phyloP scores from a whole-genome alignment of 2,113 vertebrate genomes.

The Saguinus imperator region DNA sequence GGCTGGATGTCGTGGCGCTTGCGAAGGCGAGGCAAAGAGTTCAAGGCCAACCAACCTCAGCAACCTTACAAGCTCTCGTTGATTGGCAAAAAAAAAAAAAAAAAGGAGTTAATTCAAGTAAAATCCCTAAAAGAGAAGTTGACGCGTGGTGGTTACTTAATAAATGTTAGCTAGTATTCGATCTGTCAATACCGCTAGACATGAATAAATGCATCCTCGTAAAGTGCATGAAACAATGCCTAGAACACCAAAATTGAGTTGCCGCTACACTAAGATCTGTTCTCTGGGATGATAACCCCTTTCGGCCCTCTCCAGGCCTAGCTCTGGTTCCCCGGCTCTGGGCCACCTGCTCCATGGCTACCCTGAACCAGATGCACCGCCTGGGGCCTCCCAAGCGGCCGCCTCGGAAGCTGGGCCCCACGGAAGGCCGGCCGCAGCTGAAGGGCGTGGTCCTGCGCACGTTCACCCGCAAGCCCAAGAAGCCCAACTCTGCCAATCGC shows the following conservation, averaged over 20 bases:
- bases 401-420: constrained; percentile 69
- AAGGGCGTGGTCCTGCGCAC: constrained; percentile 93
- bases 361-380: constrained; percentile 96
- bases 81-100: too few species aligned
- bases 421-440: constrained; percentile 88
- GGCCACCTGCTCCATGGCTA: constrained; percentile 88
- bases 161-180: not conserved
- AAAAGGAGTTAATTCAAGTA: not conserved
- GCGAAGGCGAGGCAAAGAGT: too few species aligned
- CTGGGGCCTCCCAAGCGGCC: constrained; percentile 80
- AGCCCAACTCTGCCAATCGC: constrained; percentile 96
- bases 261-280: not conserved
- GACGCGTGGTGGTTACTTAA: not conserved
- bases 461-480: constrained; percentile 94
- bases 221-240: not conserved
- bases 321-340: not conserved
- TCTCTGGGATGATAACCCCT: not conserved
- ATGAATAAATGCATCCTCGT: not conserved
- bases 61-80: too few species aligned
- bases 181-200: not conserved
- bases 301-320: constrained; percentile 23
- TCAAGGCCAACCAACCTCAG: too few species aligned
- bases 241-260: not conserved
- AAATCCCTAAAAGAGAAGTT: not conserved
- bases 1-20: too few species aligned